Evolutionary conservation across 2,113 vertebrate genomes (phyloP).

Genomic region (Lampris megalopsis): DNA sequence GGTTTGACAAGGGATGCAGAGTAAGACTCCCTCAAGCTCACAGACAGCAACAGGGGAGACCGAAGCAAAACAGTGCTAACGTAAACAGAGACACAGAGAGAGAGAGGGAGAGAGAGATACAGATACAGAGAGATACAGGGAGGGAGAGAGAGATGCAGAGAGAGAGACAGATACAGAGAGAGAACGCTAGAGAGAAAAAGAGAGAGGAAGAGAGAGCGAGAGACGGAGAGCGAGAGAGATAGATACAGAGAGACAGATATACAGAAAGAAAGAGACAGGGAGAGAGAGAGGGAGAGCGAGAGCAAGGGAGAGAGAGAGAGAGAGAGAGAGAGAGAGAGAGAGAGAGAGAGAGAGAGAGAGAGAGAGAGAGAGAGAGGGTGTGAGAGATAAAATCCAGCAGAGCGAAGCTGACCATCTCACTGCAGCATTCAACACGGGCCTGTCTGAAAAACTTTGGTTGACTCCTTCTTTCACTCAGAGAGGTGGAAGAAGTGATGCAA

Average conservation of each 20-base stretch:
- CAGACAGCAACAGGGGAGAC: constrained; percentile 13
- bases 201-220: constrained; percentile 10
- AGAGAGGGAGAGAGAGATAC: constrained; percentile 1
- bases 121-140: constrained; percentile 23
- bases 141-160: constrained; percentile 19
- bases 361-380: neutral
- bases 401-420: constrained; percentile 55
- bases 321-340: constrained; percentile 22
- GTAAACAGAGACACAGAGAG: neutral
- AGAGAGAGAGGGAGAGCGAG: constrained; percentile 6
- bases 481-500: no score
- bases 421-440: neutral
- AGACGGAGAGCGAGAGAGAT: constrained; percentile 30
- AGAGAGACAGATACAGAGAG: neutral
- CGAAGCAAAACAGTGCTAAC: neutral
- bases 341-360: constrained; percentile 5
- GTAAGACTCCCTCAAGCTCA: constrained; percentile 44
- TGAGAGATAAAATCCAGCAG: constrained; percentile 53
- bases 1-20: constrained; percentile 33
- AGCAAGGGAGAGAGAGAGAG: constrained; percentile 29
- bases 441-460: no score
- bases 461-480: no score
- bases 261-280: constrained; percentile 16
- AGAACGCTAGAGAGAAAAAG: constrained; percentile 41
- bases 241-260: constrained; percentile 13